Base-by-base conservation (phyloP, 1,140 invertebrate species). In the Euborellia annulipes region DNA sequence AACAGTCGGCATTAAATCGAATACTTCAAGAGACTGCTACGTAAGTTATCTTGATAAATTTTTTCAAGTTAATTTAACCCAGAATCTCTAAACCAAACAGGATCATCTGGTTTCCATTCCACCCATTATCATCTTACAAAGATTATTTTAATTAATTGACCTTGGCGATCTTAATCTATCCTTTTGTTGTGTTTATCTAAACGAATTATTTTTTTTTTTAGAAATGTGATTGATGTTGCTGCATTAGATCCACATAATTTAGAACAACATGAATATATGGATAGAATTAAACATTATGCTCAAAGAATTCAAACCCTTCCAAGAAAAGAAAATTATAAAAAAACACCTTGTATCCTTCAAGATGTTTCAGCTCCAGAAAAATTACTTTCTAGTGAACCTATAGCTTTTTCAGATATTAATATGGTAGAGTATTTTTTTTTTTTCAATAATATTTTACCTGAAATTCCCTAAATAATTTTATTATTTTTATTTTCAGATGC, bases 21-120 rank as follows among this genome's bases (percentile, higher is more conserved):
- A 86, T 91, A 59, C 65, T 92, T 48, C 82, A 88, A 58, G 82
- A 88, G 65, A 87, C 85, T 49, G 85, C 85, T 34, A 82, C 80
- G 85, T 91, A 66, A 72, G 78, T 73, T 20, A 18, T 27, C 11
- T 6, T 6, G 11, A 27, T 27, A 27, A 27, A n/a, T n/a, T n/a
- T n/a, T n/a, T n/a, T n/a, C n/a, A n/a, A n/a, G n/a, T n/a, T n/a
- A n/a, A n/a, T n/a, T n/a, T n/a, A n/a, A n/a, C n/a, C n/a, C n/a
- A n/a, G n/a, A n/a, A n/a, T n/a, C n/a, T n/a, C n/a, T n/a, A n/a
- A n/a, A n/a, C n/a, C n/a, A n/a, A n/a, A n/a, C n/a, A n/a, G n/a
- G n/a, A n/a, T n/a, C n/a, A n/a, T n/a, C n/a, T n/a, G n/a, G n/a
- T n/a, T n/a, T n/a, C n/a, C n/a, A n/a, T n/a, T n/a, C n/a, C n/a